phyloP scores from a whole-genome alignment of 2,113 vertebrate species.

The Dipodomys merriami region DNA sequence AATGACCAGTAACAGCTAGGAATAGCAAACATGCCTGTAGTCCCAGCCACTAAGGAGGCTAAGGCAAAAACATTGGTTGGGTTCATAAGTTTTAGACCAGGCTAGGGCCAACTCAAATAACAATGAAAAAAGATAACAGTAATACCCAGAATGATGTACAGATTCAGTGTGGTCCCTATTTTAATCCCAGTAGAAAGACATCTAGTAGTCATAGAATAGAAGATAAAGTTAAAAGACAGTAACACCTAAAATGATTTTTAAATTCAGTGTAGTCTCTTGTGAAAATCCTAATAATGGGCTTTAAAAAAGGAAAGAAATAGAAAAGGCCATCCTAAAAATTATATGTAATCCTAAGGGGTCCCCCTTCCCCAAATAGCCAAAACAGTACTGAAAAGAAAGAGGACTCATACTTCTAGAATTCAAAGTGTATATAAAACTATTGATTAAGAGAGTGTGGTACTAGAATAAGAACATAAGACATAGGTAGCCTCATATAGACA shows the following conservation, averaged over 20 bases:
- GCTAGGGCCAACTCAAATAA: too few species aligned
- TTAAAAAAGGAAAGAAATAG: too few species aligned
- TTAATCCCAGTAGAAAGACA: not conserved
- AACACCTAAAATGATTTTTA: not conserved
- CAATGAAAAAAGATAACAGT: not conserved
- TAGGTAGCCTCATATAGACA: too few species aligned
- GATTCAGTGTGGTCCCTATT: not conserved
- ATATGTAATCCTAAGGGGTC: not conserved
- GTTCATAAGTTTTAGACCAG: too few species aligned
- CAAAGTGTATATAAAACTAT: not conserved
- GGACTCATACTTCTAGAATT: not conserved
- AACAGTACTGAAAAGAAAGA: not conserved
- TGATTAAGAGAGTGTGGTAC: not conserved
- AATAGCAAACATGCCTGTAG: too few species aligned
- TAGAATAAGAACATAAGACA: too few species aligned
- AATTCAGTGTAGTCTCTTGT: too few species aligned
- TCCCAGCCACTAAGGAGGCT: too few species aligned
- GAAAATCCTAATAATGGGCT: too few species aligned
- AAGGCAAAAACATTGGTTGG: too few species aligned
- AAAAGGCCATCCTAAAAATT: too few species aligned
- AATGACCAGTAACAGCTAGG: not conserved
- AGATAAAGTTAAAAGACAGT: not conserved
- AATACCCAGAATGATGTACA: not conserved
- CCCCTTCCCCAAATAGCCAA: not conserved
- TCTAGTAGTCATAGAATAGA: not conserved